Percentiles rank a stretch among this genome's conserved stretches.
Conservation (phyloP, 2,113 vertebrate genomes). For the Dasyprocta punctata region DNA sequence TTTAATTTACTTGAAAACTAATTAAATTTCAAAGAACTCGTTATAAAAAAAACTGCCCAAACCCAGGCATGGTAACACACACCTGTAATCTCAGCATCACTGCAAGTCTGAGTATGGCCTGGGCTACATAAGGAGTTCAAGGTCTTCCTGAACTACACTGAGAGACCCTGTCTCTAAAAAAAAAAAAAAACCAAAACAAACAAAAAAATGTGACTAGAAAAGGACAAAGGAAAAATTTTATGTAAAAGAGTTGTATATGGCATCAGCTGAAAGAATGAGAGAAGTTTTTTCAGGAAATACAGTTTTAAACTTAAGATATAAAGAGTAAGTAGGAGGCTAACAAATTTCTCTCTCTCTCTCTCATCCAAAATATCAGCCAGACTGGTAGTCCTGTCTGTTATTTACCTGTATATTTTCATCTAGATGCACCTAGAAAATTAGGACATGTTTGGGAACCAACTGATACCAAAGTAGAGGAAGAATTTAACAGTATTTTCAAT, state of each 20-base stretch:
- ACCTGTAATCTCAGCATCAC: no score
- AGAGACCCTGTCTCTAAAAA: no score
- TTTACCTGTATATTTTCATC: background rate
- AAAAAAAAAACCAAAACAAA: no score
- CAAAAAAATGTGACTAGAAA: background rate
- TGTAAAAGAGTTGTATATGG: background rate
- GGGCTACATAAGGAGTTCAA: no score
- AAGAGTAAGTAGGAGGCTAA: background rate
- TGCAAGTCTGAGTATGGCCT: no score
- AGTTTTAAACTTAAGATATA: background rate
- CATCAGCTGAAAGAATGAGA: background rate
- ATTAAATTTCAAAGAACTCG: background rate
- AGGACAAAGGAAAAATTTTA: background rate
- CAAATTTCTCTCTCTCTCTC: background rate
- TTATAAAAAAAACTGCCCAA: background rate
- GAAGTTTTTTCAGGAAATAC: background rate
- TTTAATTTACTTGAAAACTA: background rate
- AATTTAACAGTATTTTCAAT: conserved; percentile 28
- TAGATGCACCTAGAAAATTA: conserved; percentile 10
- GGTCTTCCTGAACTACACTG: no score
- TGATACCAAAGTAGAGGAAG: background rate
- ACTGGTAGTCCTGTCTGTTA: background rate
- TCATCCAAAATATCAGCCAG: background rate
- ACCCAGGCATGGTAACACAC: background rate
- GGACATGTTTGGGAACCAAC: conserved; percentile 19